phyloP scores from a whole-genome alignment of 2,113 vertebrate genomes.

The Penelope pileata region DNA sequence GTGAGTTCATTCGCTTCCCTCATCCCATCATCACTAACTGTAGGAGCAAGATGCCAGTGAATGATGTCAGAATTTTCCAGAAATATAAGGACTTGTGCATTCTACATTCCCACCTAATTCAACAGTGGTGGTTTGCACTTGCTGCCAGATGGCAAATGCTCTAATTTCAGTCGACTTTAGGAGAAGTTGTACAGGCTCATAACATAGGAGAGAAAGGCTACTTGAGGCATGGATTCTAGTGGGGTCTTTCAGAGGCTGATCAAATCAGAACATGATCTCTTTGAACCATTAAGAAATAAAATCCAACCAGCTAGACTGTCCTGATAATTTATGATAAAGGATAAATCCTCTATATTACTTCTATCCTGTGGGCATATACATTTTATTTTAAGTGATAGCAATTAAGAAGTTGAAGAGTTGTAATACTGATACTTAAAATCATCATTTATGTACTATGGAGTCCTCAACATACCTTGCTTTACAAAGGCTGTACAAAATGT shows the following conservation, averaged over 20 bases:
- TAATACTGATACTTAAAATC: conserved; percentile 15
- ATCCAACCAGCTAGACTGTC: neutral
- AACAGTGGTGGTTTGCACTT: neutral
- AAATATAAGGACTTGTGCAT: neutral
- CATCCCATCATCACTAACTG: neutral
- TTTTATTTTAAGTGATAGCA: conserved; percentile 27
- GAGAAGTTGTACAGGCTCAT: neutral
- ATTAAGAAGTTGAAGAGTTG: conserved; percentile 41
- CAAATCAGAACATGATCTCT: neutral
- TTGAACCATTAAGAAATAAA: neutral
- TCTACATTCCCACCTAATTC: neutral
- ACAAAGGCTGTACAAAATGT: neutral
- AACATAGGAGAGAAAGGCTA: neutral
- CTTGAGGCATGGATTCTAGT: neutral
- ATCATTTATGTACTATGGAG: neutral
- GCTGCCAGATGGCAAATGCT: neutral
- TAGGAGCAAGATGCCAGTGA: neutral
- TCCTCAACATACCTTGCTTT: neutral
- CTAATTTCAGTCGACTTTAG: neutral
- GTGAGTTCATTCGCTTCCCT: neutral
- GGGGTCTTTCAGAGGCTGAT: neutral
- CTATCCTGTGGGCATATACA: neutral
- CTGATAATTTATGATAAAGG: conserved; percentile 9
- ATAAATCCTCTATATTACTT: neutral
- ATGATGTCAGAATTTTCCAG: conserved; percentile 30